Base-by-base conservation (phyloP, 2,888 invertebrate genomes). In the Nymphalis c-album region DNA sequence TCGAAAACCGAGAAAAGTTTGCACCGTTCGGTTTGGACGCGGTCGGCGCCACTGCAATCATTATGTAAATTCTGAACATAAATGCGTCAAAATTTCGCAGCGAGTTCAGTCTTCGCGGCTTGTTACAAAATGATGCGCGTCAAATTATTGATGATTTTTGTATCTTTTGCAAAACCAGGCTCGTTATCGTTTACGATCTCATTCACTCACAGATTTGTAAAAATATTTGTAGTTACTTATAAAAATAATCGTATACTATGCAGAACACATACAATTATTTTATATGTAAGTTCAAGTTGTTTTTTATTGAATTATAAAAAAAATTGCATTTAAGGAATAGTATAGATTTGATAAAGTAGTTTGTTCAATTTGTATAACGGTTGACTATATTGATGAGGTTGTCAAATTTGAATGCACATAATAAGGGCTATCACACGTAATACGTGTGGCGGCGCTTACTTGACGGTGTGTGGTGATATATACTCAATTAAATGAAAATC, bases 331-430 rank as follows among this genome's bases (percentile, higher is more conserved):
- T 60, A 64, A 59, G 51, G 31, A 1, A 67, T 73, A 71, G 64
- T 66, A 57, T 47, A 57, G 61, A 47, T 69, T 87, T 83, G 80
- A 85, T 84, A 81, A 83, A 78, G 84, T 85, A 85, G 81, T 83
- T 84, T 84, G 82, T 83, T 85, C 83, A 86, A 85, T 88, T 85
- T 86, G 84, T 85, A 85, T 84, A 85, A 83, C 85, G 82, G 83
- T 82, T 86, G 86, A 87, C 86, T 87, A 84, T 87, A 84, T 85
- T 88, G 84, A 85, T 83, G 85, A 80, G 89, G 81, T 91, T 90
- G 85, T 91, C 90, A 91, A 91, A 91, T 90, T 90, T 90, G 90
- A 90, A 88, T 90, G 90, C 87, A 75, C 84, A 88, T 90, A 91
- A 90, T 90, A 87, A 90, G 90, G 78, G 84, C 87, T 86, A 90